Evolutionary conservation across 2,888 invertebrate species (phyloP).

Genomic region (Physocephala rufipes): DNA sequence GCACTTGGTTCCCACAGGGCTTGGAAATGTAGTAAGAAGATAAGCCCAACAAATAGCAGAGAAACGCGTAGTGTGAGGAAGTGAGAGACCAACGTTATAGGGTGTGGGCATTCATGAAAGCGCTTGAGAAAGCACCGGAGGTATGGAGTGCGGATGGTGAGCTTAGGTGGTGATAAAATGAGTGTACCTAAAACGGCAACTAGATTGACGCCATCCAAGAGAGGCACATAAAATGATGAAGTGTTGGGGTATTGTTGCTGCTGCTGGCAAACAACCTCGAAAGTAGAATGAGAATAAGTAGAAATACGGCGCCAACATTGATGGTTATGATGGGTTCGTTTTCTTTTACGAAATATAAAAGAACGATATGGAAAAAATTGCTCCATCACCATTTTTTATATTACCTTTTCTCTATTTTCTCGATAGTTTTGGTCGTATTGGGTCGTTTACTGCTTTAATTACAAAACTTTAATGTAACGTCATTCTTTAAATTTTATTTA

Average conservation of each 20-base stretch:
- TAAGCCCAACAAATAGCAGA: background rate
- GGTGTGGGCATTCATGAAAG: background rate
- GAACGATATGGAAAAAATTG: background rate
- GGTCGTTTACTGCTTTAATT: too few species aligned
- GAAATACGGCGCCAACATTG: background rate
- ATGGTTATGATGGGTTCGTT: constrained; percentile 3
- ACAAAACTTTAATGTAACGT: too few species aligned
- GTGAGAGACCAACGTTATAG: background rate
- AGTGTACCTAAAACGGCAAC: constrained; percentile 12
- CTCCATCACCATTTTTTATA: background rate
- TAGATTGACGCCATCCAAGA: constrained; percentile 31
- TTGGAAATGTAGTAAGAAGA: background rate
- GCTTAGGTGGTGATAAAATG: background rate
- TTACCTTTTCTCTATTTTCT: background rate
- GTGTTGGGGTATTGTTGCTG: background rate
- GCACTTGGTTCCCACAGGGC: constrained; percentile 24
- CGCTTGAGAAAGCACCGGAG: background rate
- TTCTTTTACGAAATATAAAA: background rate
- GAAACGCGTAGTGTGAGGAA: background rate
- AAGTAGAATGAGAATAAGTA: background rate
- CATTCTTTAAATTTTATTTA: too few species aligned
- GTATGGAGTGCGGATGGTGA: background rate
- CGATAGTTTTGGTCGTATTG: too few species aligned
- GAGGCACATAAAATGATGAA: constrained; percentile 19
- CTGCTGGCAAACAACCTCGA: background rate